These are phyloP conservation scores for Orycteropus afer DNA, from an alignment of 2,113 vertebrate genomes.

Conservation along the genomic window DNA sequence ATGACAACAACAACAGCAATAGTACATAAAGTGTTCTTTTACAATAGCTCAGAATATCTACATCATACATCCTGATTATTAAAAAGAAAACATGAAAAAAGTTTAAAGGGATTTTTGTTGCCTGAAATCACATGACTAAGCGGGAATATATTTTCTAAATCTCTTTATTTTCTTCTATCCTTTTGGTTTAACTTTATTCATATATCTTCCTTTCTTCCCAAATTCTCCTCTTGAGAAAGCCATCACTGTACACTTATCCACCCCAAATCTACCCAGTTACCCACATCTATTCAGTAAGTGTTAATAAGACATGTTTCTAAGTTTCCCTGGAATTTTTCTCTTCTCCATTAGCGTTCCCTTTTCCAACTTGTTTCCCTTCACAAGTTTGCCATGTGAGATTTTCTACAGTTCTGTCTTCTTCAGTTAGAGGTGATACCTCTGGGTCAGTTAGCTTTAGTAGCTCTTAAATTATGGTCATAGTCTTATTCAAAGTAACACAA, in stretches of 20 bases:
- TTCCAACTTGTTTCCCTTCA: conserved; percentile 58
- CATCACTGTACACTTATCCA: background rate
- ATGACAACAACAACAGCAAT: too few species aligned
- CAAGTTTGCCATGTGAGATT: conserved; percentile 48
- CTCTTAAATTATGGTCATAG: conserved; percentile 83
- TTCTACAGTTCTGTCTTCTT: conserved; percentile 85
- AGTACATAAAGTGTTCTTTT: too few species aligned
- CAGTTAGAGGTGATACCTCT: conserved; percentile 86
- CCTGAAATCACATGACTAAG: conserved; percentile 21
- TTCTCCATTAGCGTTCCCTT: conserved; percentile 40
- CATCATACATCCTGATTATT: too few species aligned
- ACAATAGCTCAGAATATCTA: too few species aligned
- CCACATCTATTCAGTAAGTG: background rate
- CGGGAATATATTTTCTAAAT: background rate
- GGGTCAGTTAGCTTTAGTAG: conserved; percentile 85
- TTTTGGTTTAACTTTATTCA: background rate
- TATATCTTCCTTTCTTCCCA: background rate
- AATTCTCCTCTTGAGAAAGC: background rate
- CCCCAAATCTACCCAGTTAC: background rate
- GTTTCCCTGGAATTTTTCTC: conserved; percentile 37
- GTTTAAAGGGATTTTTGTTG: conserved; percentile 16
- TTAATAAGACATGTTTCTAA: conserved; percentile 40
- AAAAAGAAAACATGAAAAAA: too few species aligned
- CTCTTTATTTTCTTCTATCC: conserved; percentile 1
- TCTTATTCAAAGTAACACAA: conserved; percentile 83